These are phyloP conservation scores for Acrobasis suavella DNA, from an alignment of 2,888 invertebrate species.

Conservation along the genomic window DNA sequence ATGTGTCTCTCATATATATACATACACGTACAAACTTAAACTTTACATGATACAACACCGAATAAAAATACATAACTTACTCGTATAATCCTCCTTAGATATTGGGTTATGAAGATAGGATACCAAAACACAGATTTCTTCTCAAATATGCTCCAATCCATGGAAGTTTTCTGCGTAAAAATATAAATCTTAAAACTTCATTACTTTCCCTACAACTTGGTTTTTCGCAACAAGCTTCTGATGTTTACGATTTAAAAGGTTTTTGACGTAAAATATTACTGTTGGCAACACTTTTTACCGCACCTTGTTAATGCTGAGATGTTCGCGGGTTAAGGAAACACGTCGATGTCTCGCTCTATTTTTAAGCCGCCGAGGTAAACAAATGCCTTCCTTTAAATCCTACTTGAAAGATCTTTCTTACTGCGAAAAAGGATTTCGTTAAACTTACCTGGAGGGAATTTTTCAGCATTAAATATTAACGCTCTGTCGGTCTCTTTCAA, in stretches of 20 bases:
- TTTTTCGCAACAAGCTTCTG: conserved; percentile 62
- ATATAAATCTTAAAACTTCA: conserved; percentile 72
- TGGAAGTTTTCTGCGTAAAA: conserved; percentile 51
- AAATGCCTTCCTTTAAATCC: conserved; percentile 13
- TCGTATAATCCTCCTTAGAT: too few species aligned
- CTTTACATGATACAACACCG: too few species aligned
- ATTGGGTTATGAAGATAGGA: background rate
- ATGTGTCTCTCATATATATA: too few species aligned
- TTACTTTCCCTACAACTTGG: conserved; percentile 60
- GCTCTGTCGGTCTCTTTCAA: conserved; percentile 12
- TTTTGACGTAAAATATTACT: conserved; percentile 75
- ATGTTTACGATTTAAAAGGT: conserved; percentile 79
- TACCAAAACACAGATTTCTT: conserved; percentile 1
- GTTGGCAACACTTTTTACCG: conserved; percentile 59
- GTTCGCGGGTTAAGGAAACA: conserved; percentile 32
- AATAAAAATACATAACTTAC: too few species aligned
- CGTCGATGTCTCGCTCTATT: conserved; percentile 19
- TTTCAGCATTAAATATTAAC: conserved; percentile 15
- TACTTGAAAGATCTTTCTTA: conserved; percentile 8
- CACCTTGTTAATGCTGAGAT: conserved; percentile 47
- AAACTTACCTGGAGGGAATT: conserved; percentile 4
- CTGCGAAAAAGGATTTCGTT: conserved; percentile 5
- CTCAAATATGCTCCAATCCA: conserved; percentile 34
- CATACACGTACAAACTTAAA: too few species aligned
- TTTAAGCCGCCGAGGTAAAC: conserved; percentile 2